Conservation (phyloP, 2,113 vertebrate species). For the Hystrix cristata region DNA sequence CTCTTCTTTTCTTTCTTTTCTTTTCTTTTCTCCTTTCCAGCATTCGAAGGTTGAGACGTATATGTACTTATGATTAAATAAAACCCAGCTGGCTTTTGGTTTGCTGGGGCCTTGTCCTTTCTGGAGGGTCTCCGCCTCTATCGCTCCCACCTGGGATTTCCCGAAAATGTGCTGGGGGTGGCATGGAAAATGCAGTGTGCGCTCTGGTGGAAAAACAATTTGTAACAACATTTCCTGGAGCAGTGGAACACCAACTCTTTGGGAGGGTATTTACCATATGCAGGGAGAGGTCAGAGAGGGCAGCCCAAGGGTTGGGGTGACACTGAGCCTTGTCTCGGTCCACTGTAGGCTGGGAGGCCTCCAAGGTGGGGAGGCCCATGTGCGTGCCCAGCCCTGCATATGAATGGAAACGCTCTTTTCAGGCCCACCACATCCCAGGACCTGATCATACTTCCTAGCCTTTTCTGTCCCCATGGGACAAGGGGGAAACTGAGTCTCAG, state of each 20-base stretch:
- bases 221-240: slow-evolving; percentile 89
- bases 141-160: slow-evolving; percentile 80
- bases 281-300: slow-evolving; percentile 80
- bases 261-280: slow-evolving; percentile 83
- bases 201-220: slow-evolving; percentile 87
- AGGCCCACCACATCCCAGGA: neutral
- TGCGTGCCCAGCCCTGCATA: neutral
- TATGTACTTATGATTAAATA: slow-evolving; percentile 79
- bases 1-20: neutral
- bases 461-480: neutral
- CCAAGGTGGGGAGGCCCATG: neutral
- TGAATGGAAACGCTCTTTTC: neutral
- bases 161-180: slow-evolving; percentile 80
- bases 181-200: slow-evolving; percentile 84
- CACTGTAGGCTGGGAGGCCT: neutral
- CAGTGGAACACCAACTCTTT: slow-evolving; percentile 81
- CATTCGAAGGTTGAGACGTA: slow-evolving; percentile 73
- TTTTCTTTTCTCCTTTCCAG: neutral
- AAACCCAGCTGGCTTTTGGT: slow-evolving; percentile 76
- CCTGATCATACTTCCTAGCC: neutral
- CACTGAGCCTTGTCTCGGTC: neutral
- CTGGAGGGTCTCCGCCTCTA: slow-evolving; percentile 76
- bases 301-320: neutral
- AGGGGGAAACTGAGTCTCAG: neutral
- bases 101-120: slow-evolving; percentile 59